These are phyloP conservation scores for Hymenochirus boettgeri DNA, from an alignment of 2,113 vertebrate species.

Conservation along the genomic window DNA sequence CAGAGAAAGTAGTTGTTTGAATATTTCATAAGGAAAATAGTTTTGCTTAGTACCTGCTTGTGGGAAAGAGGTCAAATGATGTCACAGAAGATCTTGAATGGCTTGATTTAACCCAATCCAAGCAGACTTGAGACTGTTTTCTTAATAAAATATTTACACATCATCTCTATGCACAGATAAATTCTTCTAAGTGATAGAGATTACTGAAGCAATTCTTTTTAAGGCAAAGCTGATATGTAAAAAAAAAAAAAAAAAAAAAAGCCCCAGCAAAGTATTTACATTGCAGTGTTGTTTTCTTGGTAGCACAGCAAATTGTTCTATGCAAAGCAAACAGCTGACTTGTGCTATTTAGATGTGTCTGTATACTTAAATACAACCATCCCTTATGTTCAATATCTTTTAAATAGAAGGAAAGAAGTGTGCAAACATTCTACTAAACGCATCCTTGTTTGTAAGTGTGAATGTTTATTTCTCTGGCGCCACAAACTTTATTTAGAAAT, in stretches of 20 bases:
- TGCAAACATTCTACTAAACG: too few species aligned
- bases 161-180: not conserved
- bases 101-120: slow-evolving; percentile 31
- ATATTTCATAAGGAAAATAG: slow-evolving; percentile 36
- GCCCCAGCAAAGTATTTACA: not conserved
- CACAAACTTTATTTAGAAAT: too few species aligned
- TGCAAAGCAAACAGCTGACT: too few species aligned
- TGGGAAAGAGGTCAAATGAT: slow-evolving; percentile 32
- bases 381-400: too few species aligned
- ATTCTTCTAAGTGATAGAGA: not conserved
- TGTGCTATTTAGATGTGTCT: too few species aligned
- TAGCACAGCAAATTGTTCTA: too few species aligned
- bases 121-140: slow-evolving; percentile 10
- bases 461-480: too few species aligned
- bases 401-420: too few species aligned
- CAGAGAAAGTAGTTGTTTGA: slow-evolving; percentile 16
- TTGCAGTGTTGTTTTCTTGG: too few species aligned
- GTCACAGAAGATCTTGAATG: slow-evolving; percentile 34
- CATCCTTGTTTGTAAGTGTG: too few species aligned
- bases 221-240: not conserved
- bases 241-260: too few species aligned
- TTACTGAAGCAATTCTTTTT: not conserved
- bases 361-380: too few species aligned
- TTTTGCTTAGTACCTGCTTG: slow-evolving; percentile 33
- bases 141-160: slow-evolving; percentile 25